Evolutionary conservation across 2,888 invertebrate species (phyloP).

Genomic region (Leptopterna dolabrata): DNA sequence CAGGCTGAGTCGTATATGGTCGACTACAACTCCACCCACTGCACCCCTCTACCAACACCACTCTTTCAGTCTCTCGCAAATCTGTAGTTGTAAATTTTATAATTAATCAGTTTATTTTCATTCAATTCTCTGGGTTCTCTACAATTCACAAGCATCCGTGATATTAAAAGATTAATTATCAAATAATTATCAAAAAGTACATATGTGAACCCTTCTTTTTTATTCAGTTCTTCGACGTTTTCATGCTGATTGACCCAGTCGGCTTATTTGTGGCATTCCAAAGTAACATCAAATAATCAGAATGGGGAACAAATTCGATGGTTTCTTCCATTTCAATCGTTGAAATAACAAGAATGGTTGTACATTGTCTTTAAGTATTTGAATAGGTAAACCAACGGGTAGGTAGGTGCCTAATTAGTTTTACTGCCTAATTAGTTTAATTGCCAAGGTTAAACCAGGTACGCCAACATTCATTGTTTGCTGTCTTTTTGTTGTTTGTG

Average conservation of each 20-base stretch:
- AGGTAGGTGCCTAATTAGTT: no score
- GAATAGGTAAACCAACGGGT: not conserved
- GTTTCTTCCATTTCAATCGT: not conserved
- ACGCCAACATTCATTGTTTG: no score
- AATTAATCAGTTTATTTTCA: not conserved
- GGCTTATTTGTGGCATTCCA: not conserved
- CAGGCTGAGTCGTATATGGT: constrained; percentile 83
- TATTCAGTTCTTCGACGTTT: not conserved
- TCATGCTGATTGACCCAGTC: not conserved
- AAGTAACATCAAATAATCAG: not conserved
- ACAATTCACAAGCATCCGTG: no score
- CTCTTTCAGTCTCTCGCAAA: constrained; percentile 66
- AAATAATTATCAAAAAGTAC: not conserved
- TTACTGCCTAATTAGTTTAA: no score
- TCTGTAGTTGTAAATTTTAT: not conserved
- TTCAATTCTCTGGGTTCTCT: not conserved
- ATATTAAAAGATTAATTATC: no score
- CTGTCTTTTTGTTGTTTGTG: no score
- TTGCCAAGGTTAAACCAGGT: no score
- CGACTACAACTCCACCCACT: constrained; percentile 88
- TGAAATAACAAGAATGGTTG: not conserved
- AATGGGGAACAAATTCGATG: not conserved
- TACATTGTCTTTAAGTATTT: not conserved
- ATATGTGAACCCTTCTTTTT: not conserved
- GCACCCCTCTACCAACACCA: constrained; percentile 80